Evolutionary conservation across 2,797 vertebrate genomes (phyloP).

Genomic region (Hybognathus amarus): DNA sequence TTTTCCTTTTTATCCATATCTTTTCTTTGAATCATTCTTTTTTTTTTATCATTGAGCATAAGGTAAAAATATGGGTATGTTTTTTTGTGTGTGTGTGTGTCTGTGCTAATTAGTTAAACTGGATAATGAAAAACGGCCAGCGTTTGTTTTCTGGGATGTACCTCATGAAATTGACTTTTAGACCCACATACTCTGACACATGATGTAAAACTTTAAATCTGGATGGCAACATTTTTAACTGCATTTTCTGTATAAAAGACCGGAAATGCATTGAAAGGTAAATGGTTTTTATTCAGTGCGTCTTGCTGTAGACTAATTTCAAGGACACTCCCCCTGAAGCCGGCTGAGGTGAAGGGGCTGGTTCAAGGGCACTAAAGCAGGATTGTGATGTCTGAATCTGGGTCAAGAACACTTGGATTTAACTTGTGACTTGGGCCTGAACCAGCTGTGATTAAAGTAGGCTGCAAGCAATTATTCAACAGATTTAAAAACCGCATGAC

Average conservation of each 20-base stretch:
- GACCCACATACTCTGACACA: neutral
- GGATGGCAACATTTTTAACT: neutral
- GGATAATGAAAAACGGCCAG: neutral
- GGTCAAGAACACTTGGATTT: conserved; percentile 19
- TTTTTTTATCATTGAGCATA: neutral
- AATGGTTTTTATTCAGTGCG: neutral
- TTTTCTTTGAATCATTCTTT: too few species aligned
- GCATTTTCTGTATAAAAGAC: neutral
- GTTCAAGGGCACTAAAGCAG: conserved; percentile 16
- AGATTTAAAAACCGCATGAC: neutral
- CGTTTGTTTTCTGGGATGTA: neutral
- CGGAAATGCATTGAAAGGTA: neutral
- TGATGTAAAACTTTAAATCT: neutral
- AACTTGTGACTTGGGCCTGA: conserved; percentile 29
- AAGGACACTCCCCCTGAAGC: neutral
- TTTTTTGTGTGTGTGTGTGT: neutral
- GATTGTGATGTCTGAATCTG: conserved; percentile 29
- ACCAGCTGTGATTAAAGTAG: conserved; percentile 8
- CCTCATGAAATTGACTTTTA: neutral
- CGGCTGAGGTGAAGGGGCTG: conserved; percentile 15
- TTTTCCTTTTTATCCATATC: too few species aligned
- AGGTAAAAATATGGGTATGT: neutral
- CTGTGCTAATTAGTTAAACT: neutral
- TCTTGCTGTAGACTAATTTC: neutral
- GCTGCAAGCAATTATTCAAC: conserved; percentile 7